These are phyloP conservation scores for Madoqua kirkii DNA, from an alignment of 2,113 vertebrate species.

Conservation along the genomic window DNA sequence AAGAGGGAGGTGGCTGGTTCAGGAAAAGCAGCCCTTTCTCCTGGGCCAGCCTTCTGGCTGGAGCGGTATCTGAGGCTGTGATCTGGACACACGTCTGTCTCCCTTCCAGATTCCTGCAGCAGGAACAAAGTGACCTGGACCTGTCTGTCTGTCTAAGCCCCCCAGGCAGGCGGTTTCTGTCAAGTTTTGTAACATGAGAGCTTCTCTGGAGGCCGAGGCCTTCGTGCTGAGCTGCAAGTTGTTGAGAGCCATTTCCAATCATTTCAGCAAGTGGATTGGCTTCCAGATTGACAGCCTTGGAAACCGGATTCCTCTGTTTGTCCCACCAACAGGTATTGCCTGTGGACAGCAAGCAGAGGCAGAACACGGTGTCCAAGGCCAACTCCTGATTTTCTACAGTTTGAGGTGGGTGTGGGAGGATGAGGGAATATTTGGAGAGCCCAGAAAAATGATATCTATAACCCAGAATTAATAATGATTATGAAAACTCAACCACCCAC, in stretches of 20 bases:
- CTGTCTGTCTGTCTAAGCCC: not conserved
- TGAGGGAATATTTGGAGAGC: conserved; percentile 5
- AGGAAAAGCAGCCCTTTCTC: not conserved
- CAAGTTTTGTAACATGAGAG: conserved; percentile 59
- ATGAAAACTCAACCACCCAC: not conserved
- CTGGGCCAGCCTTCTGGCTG: not conserved
- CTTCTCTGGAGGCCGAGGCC: conserved; percentile 24
- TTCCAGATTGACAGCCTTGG: conserved; percentile 39
- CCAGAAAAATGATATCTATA: not conserved
- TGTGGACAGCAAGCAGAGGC: not conserved
- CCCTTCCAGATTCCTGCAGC: not conserved
- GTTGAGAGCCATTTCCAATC: conserved; percentile 32
- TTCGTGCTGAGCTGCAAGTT: conserved; percentile 34
- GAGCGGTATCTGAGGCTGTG: not conserved
- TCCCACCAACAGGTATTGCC: conserved; percentile 42
- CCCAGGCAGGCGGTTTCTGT: conserved; percentile 4
- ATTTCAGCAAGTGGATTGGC: conserved; percentile 21
- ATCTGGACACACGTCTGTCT: conserved; percentile 30
- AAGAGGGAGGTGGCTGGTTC: not conserved
- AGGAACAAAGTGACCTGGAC: conserved; percentile 55
- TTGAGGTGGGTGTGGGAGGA: not conserved
- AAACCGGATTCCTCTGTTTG: conserved; percentile 60
- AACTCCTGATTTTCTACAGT: conserved; percentile 18
- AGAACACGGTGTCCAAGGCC: conserved; percentile 35
- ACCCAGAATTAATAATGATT: not conserved